Evolutionary conservation across 2,113 vertebrate genomes (phyloP), one percentile per base, ranked within the genome.

Genomic region (Pitta sordida): DNA sequence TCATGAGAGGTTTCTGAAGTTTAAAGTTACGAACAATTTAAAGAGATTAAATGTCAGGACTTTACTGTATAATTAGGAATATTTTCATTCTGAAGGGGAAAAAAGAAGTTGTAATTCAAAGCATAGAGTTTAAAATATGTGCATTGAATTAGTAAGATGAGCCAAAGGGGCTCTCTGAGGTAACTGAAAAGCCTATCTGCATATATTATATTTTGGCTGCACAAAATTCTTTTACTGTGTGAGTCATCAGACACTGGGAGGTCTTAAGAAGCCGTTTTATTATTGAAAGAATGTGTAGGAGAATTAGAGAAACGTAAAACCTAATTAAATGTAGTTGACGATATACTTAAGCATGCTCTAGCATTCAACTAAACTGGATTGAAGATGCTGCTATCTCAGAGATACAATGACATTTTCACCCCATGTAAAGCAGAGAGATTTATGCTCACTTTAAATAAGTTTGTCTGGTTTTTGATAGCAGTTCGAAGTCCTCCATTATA

Each of bases 221-320:
- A 80, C 17, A n/a, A 71, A 92, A 37, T 85, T 90, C 51, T 82
- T 81, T 30, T 41, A 69, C 32, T 82, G 32, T 64, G 32, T 95
- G 91, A 95, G 51, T 96, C 89, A 94, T 67, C 70, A 87, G 52
- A 46, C 67, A 85, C 71, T 77, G 71, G 78, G 71, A 90, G 58
- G 74, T 89, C 74, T 79, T 49, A 60, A 71, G 62, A 95, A 63
- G 41, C 26, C 63, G 65, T 0, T 55, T 70, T 67, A 71, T 84
- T 51, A 78, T 85, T 91, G 49, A 76, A 60, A 87, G 4, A 41
- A 63, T 84, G 48, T 21, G 5, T 49, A 73, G 37, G 39, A 90
- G 62, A 92, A 81, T 81, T 53, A 89, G 22, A 82, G 86, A 90
- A 95, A 85, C 80, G 73, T 62, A 92, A 94, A 91, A 88, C 22